Evolutionary conservation across 2,797 vertebrate species (phyloP), one percentile per base, ranked within the genome.

Genomic region (Mycteria americana): DNA sequence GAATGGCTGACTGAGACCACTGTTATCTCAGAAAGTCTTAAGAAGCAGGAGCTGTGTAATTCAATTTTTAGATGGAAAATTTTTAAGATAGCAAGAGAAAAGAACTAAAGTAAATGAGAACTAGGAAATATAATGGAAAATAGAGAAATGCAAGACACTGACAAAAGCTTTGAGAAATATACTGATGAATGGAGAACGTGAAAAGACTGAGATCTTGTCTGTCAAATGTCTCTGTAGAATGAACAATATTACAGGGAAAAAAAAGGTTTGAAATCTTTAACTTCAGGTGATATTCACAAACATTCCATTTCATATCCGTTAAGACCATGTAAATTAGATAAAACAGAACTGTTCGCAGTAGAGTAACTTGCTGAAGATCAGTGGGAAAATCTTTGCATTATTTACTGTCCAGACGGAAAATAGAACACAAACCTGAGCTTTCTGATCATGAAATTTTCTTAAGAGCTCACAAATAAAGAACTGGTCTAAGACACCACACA

Each of bases 1-100:
- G 16, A 90, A 88, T 85, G 46, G 9, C 64, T 89, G 39, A 56
- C 19, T 51, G 59, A 93, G 43, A 60, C 19, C 19, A 33, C 43
- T 59, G 30, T 65, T 96, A 84, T 92, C 75, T 82, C 64, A 51
- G 53, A 48, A 95, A 86, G 46, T 88, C 50, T 94, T 88, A 94
- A 80, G 93, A 85, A 93, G 79, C 23, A 76, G 65, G 78, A 30
- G 11, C 18, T 63, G 80, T 51, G n/a, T 80, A 96, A 93, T 91
- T 96, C 76, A 86, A 46, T 67, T 94, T 95, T 94, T 96, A 96
- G 87, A 93, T 89, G 60, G 78, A 68, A 89, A 83, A 41, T 56
- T 15, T 83, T 95, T 88, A 62, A 69, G 93, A 94, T 68, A 95
- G 51, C 15, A 82, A 87, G 53, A 89, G 31, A 92, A 94, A 92